Evolutionary conservation across 1,140 invertebrate genomes (phyloP).

Genomic region (Ptiloglossa arizonensis): DNA sequence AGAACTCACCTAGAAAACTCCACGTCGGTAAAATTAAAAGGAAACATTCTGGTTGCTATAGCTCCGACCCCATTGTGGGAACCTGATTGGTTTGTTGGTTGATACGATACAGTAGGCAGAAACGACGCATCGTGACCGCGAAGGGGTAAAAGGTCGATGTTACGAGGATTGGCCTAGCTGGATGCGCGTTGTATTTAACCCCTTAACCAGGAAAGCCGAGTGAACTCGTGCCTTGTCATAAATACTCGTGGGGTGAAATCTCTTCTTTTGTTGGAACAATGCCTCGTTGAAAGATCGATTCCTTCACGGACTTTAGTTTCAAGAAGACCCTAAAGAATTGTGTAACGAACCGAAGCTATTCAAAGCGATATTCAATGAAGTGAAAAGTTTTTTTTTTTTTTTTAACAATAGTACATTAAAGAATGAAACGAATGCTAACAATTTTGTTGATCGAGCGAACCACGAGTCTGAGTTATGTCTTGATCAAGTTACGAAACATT

Average conservation of each 20-base stretch:
- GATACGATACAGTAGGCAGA: slow-evolving; percentile 49
- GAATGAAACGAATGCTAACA: no score
- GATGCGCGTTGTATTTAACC: slow-evolving; percentile 15
- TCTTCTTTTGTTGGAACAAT: slow-evolving; percentile 15
- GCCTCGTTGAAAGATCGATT: slow-evolving; percentile 28
- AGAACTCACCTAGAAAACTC: slow-evolving; percentile 48
- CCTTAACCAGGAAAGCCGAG: not conserved
- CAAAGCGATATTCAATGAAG: no score
- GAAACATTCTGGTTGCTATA: slow-evolving; percentile 27
- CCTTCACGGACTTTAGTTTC: slow-evolving; percentile 28
- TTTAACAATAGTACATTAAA: no score
- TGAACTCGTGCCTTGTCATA: not conserved
- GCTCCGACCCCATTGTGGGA: slow-evolving; percentile 49
- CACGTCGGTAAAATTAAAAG: slow-evolving; percentile 29
- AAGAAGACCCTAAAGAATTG: not conserved
- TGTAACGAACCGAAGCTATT: no score
- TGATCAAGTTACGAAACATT: no score
- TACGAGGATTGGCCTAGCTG: not conserved
- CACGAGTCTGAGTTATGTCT: no score
- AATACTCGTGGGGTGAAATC: not conserved
- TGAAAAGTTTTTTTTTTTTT: no score
- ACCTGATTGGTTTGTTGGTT: slow-evolving; percentile 57
- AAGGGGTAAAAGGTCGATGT: slow-evolving; percentile 14
- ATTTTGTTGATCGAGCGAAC: no score
- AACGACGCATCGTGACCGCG: slow-evolving; percentile 39